A percentile compares a stretch with the other conserved stretches of the same genome.
Evolutionary conservation across 2,113 vertebrate species (phyloP).

Genomic region (Rhineura floridana): DNA sequence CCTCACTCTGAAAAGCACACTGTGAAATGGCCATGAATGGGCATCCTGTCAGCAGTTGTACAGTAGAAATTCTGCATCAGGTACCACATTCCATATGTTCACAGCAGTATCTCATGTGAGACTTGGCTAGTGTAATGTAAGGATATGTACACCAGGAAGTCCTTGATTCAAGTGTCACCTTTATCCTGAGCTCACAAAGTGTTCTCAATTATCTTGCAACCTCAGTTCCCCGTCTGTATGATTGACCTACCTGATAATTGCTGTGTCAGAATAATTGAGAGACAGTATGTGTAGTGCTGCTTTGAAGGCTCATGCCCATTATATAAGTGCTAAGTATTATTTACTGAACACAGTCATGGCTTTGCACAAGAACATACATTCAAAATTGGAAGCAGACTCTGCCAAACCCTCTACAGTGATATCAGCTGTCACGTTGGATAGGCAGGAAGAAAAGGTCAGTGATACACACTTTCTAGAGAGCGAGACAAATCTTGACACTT

Average conservation of each 20-base stretch:
- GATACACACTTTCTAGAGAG: neutral
- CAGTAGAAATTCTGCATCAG: slow-evolving; percentile 4
- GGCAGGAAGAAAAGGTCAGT: neutral
- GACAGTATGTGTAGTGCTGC: neutral
- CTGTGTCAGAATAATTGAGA: neutral
- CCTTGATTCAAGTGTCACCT: neutral
- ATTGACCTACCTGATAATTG: neutral
- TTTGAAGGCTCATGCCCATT: neutral
- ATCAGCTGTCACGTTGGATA: neutral
- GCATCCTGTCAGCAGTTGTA: slow-evolving; percentile 10
- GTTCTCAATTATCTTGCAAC: neutral
- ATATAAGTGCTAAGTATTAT: neutral
- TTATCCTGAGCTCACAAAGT: neutral
- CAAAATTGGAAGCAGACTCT: neutral
- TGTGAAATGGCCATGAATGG: neutral
- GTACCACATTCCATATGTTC: neutral
- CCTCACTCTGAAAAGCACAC: neutral
- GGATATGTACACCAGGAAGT: neutral
- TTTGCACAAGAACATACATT: neutral
- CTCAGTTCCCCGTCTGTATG: neutral
- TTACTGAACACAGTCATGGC: neutral
- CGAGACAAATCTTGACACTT: neutral
- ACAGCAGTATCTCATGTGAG: neutral
- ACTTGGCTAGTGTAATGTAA: neutral
- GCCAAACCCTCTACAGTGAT: neutral